Evolutionary conservation across 2,888 invertebrate species (phyloP).

Genomic region (Troides helena): DNA sequence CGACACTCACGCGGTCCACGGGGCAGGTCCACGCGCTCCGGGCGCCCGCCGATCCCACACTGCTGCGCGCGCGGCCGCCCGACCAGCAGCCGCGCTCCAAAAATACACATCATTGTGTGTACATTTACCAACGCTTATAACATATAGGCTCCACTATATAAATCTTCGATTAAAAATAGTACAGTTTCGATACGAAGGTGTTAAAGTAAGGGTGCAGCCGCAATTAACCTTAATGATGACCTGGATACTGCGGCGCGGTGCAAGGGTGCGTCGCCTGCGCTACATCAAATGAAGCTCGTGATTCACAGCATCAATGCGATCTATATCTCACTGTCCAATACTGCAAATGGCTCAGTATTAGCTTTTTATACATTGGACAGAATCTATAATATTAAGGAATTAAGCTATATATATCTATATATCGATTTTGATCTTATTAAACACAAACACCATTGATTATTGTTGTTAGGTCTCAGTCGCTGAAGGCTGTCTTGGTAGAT

Average conservation of each 20-base stretch:
- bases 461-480: too few species aligned
- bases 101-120: conserved; percentile 76
- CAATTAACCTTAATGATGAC: conserved; percentile 49
- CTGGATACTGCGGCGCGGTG: conserved; percentile 33
- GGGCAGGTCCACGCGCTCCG: conserved; percentile 47
- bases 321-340: neutral
- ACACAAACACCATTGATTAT: too few species aligned
- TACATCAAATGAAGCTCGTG: neutral
- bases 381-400: too few species aligned
- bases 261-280: neutral
- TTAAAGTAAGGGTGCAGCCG: conserved; percentile 42
- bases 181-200: conserved; percentile 38
- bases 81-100: conserved; percentile 55
- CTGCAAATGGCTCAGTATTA: neutral
- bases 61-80: conserved; percentile 52
- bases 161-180: conserved; percentile 68
- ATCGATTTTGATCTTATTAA: too few species aligned
- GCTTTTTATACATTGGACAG: neutral
- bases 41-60: conserved; percentile 60
- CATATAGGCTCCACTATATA: conserved; percentile 62
- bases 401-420: too few species aligned
- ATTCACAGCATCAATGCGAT: neutral
- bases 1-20: conserved; percentile 40
- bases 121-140: conserved; percentile 68
- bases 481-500: too few species aligned